A percentile compares a stretch with the other conserved stretches of the same genome.
These are phyloP conservation scores for Enteromius anoplus DNA, from an alignment of 2,797 vertebrate genomes.

Conservation along the genomic window DNA sequence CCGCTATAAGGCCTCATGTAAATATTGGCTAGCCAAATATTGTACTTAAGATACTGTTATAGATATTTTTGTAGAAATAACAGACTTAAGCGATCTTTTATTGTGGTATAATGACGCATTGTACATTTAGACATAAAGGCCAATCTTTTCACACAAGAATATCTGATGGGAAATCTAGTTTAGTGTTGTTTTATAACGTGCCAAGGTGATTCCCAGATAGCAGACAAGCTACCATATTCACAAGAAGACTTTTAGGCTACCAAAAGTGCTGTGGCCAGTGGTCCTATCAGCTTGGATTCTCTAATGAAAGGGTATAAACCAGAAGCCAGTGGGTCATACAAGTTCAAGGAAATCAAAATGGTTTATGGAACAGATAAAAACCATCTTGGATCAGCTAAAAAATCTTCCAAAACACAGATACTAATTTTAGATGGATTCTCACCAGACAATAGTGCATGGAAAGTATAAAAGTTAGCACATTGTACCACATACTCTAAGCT, in stretches of 20 bases:
- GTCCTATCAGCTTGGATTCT: background rate
- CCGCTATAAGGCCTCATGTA: constrained; percentile 9
- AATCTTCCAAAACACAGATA: background rate
- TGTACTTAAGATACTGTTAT: constrained; percentile 27
- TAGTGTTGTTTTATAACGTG: background rate
- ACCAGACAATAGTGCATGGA: background rate
- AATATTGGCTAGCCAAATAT: constrained; percentile 52
- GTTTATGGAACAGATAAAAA: background rate
- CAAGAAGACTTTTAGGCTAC: background rate
- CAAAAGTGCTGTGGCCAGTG: background rate
- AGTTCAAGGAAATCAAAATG: constrained; percentile 4
- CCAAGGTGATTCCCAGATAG: background rate
- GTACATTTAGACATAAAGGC: background rate
- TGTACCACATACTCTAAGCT: background rate
- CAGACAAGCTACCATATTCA: background rate
- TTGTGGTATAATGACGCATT: background rate
- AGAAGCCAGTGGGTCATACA: background rate
- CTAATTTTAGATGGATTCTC: background rate
- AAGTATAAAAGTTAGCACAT: background rate
- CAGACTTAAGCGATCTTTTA: background rate
- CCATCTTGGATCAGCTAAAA: background rate
- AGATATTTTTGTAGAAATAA: constrained; percentile 17
- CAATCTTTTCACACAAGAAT: background rate
- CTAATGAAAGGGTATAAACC: background rate
- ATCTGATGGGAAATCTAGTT: background rate